Evolutionary conservation across 2,888 invertebrate genomes (phyloP), one percentile per base, ranked within the genome.

Genomic region (Habrosyne pyritoides): DNA sequence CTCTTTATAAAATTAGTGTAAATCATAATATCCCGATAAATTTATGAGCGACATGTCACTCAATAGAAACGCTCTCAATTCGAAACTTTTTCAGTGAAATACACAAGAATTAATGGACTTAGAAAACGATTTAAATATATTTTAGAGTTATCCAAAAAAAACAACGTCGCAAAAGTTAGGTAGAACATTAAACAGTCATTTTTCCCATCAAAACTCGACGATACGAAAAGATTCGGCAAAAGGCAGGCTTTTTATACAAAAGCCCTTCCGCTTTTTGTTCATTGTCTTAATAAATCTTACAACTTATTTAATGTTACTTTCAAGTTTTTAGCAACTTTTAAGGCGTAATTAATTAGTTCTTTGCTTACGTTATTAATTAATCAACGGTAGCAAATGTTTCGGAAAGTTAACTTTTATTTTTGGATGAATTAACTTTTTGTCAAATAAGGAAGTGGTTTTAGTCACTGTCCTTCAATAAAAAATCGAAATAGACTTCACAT

Each of bases 321-420:
- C 18, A 50, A 30, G 10, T 28, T 28, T 50, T 50, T 50, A 28
- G 30, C 50, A 50, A 50, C 50, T 50, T 50, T 30, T 30, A 50
- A 50, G 24, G 28, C 28, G 50, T 50, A 21, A 50, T 50, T 50
- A 50, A 50, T 50, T 50, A 18, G 50, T 30, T 50, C 28, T 28
- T 50, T 21, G 28, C 50, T 18, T 28, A 50, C 26, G 21, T 30
- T 18, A 28, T 14, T 50, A 48, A n/a, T 24, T 48, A 49, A 49
- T 49, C 24, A 26, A 49, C 48, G 26, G 14, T 5, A 22, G 7
- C 48, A 49, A 26, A 26, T 49, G 48, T 49, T 49, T 49, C 14
- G 6, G 18, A 24, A 49, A 49, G 2, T 18, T 18, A 18, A 42
- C 8, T 6, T 42, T 18, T 42, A 42, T 18, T 42, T 18, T 42